A percentile compares a stretch with the other conserved stretches of the same genome.
Conservation (phyloP, 2,113 vertebrate species). For the Plectropomus leopardus region DNA sequence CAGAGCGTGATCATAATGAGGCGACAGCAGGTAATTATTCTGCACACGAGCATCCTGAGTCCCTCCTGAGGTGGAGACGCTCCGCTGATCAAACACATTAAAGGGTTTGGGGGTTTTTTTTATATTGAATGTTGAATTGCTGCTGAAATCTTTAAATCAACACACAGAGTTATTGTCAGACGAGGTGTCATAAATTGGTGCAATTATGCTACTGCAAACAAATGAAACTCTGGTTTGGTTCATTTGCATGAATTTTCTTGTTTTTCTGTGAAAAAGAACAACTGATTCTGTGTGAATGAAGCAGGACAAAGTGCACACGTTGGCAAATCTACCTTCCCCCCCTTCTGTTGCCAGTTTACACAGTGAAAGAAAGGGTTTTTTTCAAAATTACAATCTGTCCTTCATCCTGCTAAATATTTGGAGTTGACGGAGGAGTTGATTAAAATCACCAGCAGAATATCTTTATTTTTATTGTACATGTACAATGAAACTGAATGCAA, state of each 20-base stretch:
- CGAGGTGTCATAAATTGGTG: neutral
- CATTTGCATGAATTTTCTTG: neutral
- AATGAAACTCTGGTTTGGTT: neutral
- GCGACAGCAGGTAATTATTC: slow-evolving; percentile 20
- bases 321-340: too few relatives aligned
- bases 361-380: too few relatives aligned
- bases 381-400: too few relatives aligned
- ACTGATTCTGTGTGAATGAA: too few relatives aligned
- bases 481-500: too few relatives aligned
- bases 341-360: too few relatives aligned
- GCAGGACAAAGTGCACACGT: too few relatives aligned
- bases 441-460: too few relatives aligned
- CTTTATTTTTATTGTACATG: too few relatives aligned
- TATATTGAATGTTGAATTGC: neutral
- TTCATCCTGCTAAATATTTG: too few relatives aligned
- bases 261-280: too few relatives aligned
- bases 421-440: too few relatives aligned
- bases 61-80: neutral
- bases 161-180: neutral
- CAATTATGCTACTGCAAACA: neutral
- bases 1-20: slow-evolving; percentile 50
- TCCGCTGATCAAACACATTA: neutral
- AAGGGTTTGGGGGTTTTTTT: neutral
- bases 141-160: neutral
- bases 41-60: slow-evolving; percentile 15